Percentiles rank a stretch among this genome's conserved stretches.
phyloP scores from a whole-genome alignment of 1,140 invertebrate species.

The Drosophila auraria region DNA sequence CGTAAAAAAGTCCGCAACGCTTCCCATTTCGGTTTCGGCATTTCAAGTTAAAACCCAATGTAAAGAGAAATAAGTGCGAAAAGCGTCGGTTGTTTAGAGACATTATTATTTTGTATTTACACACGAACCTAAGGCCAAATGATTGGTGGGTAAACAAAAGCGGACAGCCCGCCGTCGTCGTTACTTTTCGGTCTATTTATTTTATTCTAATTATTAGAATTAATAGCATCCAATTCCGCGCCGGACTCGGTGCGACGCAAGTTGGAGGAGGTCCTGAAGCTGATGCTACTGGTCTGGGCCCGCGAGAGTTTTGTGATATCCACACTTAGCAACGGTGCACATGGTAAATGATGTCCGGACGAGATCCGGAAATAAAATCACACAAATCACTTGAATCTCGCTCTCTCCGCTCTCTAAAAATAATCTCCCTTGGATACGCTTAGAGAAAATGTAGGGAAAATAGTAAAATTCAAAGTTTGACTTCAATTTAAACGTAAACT shows the following conservation, averaged over 20 bases:
- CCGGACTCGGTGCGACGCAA: conserved; percentile 88
- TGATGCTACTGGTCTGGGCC: conserved; percentile 93
- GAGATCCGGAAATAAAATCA: conserved; percentile 71
- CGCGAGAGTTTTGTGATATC: conserved; percentile 90
- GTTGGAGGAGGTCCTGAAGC: conserved; percentile 91
- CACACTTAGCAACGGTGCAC: conserved; percentile 86
- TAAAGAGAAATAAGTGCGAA: conserved; percentile 50
- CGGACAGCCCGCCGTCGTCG: not conserved
- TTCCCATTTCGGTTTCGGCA: conserved; percentile 14
- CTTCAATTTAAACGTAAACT: not conserved
- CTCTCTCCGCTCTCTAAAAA: conserved; percentile 19
- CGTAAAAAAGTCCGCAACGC: conserved; percentile 30
- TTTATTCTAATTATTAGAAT: conserved; percentile 51
- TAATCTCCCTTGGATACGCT: not conserved
- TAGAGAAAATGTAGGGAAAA: not conserved
- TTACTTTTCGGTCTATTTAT: conserved; percentile 1
- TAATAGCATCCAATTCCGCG: conserved; percentile 83
- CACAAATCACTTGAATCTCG: conserved; percentile 63
- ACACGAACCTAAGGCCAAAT: conserved; percentile 51
- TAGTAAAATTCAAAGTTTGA: not conserved
- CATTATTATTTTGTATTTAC: conserved; percentile 56
- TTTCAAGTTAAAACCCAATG: conserved; percentile 44
- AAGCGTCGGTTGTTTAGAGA: conserved; percentile 27
- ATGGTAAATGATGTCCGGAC: conserved; percentile 85
- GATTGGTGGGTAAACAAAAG: conserved; percentile 77